Base-by-base conservation (phyloP, 2,113 vertebrate genomes). In the Pterophyllum scalare region DNA sequence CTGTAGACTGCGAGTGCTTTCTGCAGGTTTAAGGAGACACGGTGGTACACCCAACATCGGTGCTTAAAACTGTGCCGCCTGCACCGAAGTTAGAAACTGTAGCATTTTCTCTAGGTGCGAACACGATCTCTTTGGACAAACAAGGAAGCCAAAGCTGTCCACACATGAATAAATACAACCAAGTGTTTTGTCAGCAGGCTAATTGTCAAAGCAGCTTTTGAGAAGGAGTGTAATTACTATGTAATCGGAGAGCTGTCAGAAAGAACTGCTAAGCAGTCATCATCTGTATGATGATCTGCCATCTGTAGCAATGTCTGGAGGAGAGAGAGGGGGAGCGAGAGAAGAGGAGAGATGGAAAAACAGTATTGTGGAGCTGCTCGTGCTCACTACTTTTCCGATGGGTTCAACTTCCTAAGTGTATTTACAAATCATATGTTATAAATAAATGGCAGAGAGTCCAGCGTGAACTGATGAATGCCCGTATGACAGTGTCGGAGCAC, bases 181-280 rank as follows among this genome's bases (percentile, higher is more conserved):
- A 84, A 90, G 89, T 88, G 90, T 93, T 94, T 94, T 92, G 93
- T 93, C 92, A 94, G 91, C 82, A 65, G 87, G 84, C 93, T 94
- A 94, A 95, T 94, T 94, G 90, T 92, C 88, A 83, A 91, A 89
- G 92, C 89, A 89, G 90, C 92, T 91, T 93, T 90, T 88, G 91
- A 92, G 90, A 92, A 89, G 84, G 87, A 92, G 88, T 85, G 80
- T 92, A 93, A 93, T 93, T 94, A 91, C 93, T 88, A 84, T 92
- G 93, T 92, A 92, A 93, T 92, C 89, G 70, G 88, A 92, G 91
- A 92, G 90, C 90, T 92, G 93, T 94, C 94, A 93, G 89, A 84
- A 87, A 88, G 86, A 91, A 89, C 87, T 87, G 92, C 88, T 94
- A 88, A 93, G 91, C 89, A 92, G 91, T 91, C 88, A 92, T 94